Evolutionary conservation across 2,113 vertebrate species (phyloP).

Genomic region (Mirza zaza): DNA sequence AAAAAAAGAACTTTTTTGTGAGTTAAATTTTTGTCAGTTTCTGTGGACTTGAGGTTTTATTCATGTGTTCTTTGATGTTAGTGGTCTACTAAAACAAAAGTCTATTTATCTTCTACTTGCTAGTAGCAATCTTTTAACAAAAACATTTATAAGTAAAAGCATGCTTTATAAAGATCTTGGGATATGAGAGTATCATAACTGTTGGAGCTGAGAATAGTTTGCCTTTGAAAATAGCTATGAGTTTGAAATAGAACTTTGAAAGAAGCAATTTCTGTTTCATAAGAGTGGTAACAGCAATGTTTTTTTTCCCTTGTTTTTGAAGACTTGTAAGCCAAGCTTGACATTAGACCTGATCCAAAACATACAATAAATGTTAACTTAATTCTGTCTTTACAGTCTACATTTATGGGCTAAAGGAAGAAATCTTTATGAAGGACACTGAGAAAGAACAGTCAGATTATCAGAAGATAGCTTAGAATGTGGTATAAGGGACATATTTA

Average conservation of each 20-base stretch:
- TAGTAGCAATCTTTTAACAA: neutral
- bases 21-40: constrained; percentile 42
- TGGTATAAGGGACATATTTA: neutral
- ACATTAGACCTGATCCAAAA: constrained; percentile 21
- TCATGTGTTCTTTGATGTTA: constrained; percentile 52
- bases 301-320: neutral
- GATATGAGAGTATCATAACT: neutral
- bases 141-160: constrained; percentile 22
- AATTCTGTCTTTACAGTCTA: neutral
- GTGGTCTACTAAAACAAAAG: neutral
- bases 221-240: constrained; percentile 23
- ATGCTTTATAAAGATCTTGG: constrained; percentile 7
- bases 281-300: neutral
- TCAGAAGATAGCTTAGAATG: neutral
- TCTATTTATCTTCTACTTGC: constrained; percentile 36
- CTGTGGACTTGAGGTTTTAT: neutral
- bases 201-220: constrained; percentile 8
- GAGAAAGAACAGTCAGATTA: neutral
- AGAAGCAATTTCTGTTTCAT: constrained; percentile 21
- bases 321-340: neutral
- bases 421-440: neutral
- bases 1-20: neutral
- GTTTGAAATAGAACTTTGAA: constrained; percentile 49
- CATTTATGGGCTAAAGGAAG: neutral
- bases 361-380: constrained; percentile 11